Evolutionary conservation across 2,113 vertebrate species (phyloP), one percentile per base, ranked within the genome.

Genomic region (Vanacampus margaritifer): DNA sequence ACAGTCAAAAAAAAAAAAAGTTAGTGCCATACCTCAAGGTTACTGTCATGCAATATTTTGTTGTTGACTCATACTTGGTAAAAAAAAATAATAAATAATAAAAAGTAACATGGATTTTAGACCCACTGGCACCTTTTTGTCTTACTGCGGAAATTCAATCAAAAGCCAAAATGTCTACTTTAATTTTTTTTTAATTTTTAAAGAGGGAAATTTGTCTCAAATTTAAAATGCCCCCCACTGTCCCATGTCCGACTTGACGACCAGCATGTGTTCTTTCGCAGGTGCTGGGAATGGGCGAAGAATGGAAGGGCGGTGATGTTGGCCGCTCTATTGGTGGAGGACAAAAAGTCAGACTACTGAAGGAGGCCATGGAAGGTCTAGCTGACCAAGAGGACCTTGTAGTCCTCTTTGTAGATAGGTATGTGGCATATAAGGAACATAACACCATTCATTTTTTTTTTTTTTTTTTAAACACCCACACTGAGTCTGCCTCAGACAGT

Each of bases 331-430:
- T 99, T 56, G 96, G 97, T 0, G 96, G 97, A 59, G 97, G 97
- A 24, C 97, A 99, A 78, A 99, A 98, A 84, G 95, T 99, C 69
- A 91, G 95, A 64, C 89, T 99, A 74, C 89, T 99, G 89, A 99
- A 97, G 77, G 93, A 95, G 83, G 91, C 87, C 78, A 90, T 98
- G 92, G 85, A 88, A 70, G 82, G 67, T 10, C 81, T 94, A 26
- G 91, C 93, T 69, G 86, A 86, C 69, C 93, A 94, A 64, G 93
- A 95, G n/a, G 95, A 98, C 78, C 87, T 97, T 54, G 71, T 99
- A 63, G 74, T 99, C 21, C 88, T 99, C 43, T 93, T 92, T 67
- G 94, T 96, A 81, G 95, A 99, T 78, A 95, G 96, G 97, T 99
- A 91, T 72, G 91, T 62, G 35, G 39, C 48, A 23, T 23, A 51